phyloP scores from a whole-genome alignment of 2,888 invertebrate genomes.

The Trichopoda pennipes region DNA sequence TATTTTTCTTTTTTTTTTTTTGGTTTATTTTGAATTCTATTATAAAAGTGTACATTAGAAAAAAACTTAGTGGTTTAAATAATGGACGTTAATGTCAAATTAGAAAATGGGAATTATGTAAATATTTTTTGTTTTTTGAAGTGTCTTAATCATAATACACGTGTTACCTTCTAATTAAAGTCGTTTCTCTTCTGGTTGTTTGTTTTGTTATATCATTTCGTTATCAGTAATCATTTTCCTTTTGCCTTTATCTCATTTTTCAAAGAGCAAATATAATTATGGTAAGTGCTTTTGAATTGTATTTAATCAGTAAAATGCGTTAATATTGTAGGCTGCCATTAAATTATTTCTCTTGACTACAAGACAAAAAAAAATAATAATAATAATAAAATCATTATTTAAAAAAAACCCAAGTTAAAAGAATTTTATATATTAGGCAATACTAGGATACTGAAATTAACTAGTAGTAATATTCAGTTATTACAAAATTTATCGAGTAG shows the following conservation, averaged over 20 bases:
- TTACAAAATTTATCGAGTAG: no score
- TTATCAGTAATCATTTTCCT: background rate
- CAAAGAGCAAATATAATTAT: conserved; percentile 21
- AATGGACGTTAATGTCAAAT: no score
- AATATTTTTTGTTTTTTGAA: no score
- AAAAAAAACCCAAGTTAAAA: background rate
- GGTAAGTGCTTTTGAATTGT: conserved; percentile 32
- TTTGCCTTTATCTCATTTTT: background rate
- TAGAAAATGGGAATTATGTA: no score
- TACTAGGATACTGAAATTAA: no score
- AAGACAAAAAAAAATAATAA: background rate
- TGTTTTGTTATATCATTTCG: background rate
- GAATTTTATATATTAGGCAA: background rate
- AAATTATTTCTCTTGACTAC: background rate
- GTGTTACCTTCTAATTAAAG: background rate
- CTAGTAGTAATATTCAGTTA: no score
- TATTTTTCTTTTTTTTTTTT: background rate
- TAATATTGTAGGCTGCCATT: background rate
- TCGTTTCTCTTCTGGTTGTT: background rate
- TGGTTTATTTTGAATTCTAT: background rate
- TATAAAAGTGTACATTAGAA: no score
- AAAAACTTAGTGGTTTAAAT: no score
- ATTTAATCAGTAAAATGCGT: conserved; percentile 26
- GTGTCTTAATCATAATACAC: background rate
- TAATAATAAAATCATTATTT: no score